Base-by-base conservation (phyloP, 2,888 invertebrate genomes). In the Thysanoteuthis rhombus region DNA sequence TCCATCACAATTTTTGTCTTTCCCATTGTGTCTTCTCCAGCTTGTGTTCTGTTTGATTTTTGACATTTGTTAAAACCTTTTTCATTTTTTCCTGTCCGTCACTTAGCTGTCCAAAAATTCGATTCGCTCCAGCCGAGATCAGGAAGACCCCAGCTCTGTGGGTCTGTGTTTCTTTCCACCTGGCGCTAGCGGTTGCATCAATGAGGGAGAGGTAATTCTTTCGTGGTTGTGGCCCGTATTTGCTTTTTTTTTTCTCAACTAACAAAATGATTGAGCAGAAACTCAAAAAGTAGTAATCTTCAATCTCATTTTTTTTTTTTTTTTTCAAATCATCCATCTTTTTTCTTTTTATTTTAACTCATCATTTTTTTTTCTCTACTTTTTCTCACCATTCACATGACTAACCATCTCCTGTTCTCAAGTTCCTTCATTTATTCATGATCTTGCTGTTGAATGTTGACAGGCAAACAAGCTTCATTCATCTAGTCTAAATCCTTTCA, bases 1-100 rank as follows among this genome's bases (percentile, higher is more conserved):
- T n/a, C 36, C 75, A n/a, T n/a, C n/a, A 25, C 28, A 75, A n/a
- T 36, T n/a, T 75, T n/a, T 75, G 12, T 75, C 75, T n/a, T 75
- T 75, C 75, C 75, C n/a, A 75, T 75, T 75, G 75, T 75, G n/a
- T 75, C 75, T 75, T 75, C 75, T 75, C 75, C 75, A 75, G 75
- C 75, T 75, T 75, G 75, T 75, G 75, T 75, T 36, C 75, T 75
- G 19, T 75, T 75, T 75, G n/a, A 75, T 75, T 75, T 75, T 75
- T 75, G n/a, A 75, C 16, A 75, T 75, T 75, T 75, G 75, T 75
- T 75, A 75, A 75, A 75, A 75, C 75, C 75, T n/a, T 75, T 75
- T 75, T n/a, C n/a, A n/a, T 75, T 75, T 75, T 75, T 75, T 75
- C 75, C 75, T 75, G 75, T 75, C 75, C 75, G 75, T 75, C 75